These are phyloP conservation scores for Minunthozetes semirufus DNA, from an alignment of 2,888 invertebrate genomes.

Conservation along the genomic window DNA sequence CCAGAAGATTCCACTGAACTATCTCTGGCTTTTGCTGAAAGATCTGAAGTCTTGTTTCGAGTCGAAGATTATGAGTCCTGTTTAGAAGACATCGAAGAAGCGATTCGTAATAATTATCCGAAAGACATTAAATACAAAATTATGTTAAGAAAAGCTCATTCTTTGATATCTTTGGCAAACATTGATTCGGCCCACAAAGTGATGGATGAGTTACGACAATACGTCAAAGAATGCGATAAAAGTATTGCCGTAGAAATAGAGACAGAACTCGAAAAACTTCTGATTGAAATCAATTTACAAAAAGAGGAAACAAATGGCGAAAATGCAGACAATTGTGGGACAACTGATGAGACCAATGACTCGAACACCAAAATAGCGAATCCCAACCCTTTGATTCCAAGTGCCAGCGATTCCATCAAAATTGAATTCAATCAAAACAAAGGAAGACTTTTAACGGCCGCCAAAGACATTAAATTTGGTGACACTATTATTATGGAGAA, in stretches of 20 bases:
- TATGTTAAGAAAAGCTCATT: conserved; percentile 12
- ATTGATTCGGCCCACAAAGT: background rate
- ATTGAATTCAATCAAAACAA: background rate
- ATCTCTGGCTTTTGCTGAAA: conserved; percentile 2
- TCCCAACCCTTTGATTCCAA: background rate
- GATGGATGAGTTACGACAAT: background rate
- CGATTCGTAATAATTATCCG: conserved; percentile 21
- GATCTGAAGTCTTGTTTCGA: background rate
- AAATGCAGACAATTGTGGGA: background rate
- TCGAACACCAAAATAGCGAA: background rate
- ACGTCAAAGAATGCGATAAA: background rate
- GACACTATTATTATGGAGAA: conserved; percentile 15
- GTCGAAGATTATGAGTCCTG: conserved; percentile 22
- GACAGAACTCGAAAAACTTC: background rate
- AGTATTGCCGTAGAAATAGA: background rate
- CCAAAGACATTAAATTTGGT: conserved; percentile 26
- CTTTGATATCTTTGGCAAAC: conserved; percentile 7
- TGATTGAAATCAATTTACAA: conserved; percentile 2
- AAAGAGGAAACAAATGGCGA: conserved; percentile 14
- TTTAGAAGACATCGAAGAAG: conserved; percentile 27
- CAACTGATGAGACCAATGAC: background rate
- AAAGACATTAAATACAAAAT: background rate
- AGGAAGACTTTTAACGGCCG: conserved; percentile 22
- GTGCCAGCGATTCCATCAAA: background rate
- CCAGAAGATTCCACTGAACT: background rate